Evolutionary conservation across 2,113 vertebrate genomes (phyloP).

Genomic region (Pachyramphus minor): DNA sequence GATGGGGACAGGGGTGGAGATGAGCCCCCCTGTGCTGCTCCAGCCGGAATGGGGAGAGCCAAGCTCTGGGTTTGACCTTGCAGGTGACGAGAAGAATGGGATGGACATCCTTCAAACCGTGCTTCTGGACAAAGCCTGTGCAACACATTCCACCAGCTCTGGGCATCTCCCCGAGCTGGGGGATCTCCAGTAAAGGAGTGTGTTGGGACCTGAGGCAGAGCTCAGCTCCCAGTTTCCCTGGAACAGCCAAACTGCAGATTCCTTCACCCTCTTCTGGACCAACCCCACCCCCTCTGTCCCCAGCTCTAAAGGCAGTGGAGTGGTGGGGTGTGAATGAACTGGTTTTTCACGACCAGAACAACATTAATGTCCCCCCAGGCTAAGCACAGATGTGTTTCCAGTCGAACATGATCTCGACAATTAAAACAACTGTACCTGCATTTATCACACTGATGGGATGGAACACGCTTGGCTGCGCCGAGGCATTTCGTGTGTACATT

Average conservation of each 20-base stretch:
- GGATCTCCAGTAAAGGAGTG: background rate
- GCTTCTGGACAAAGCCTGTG: background rate
- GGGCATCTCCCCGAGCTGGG: background rate
- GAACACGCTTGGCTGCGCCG: conserved; percentile 1
- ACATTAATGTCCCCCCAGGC: conserved; percentile 32
- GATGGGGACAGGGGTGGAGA: background rate
- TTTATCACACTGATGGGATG: conserved; percentile 69
- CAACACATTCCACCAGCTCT: background rate
- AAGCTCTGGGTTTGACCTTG: background rate
- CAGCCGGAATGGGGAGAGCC: background rate
- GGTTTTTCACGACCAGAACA: background rate
- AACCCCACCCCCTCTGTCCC: accelerated
- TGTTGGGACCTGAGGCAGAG: accelerated
- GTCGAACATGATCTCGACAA: conserved; percentile 36
- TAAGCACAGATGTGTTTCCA: conserved; percentile 42
- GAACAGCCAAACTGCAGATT: background rate
- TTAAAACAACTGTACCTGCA: conserved; percentile 58
- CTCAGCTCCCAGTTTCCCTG: background rate
- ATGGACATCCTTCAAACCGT: accelerated
- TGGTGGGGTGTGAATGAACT: background rate
- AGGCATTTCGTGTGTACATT: conserved; percentile 46
- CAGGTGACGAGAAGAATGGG: accelerated
- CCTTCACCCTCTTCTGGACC: background rate
- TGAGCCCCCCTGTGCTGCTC: accelerated
- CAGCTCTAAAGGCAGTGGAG: background rate